phyloP scores from a whole-genome alignment of 2,888 invertebrate species.

The Trichacis sp. region DNA sequence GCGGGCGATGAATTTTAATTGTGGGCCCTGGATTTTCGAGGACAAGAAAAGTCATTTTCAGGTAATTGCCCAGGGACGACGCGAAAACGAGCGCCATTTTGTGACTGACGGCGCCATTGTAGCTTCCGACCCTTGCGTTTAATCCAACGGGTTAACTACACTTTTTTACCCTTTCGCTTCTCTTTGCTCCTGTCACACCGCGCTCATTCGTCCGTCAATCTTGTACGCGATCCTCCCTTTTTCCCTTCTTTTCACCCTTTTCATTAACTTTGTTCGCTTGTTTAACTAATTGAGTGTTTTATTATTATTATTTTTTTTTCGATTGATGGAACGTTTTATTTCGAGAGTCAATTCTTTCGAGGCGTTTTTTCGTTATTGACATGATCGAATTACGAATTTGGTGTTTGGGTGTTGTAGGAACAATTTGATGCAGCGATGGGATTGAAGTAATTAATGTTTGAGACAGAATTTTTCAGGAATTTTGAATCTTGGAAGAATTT shows the following conservation, averaged over 20 bases:
- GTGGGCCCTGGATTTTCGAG: background rate
- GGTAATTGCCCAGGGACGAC: background rate
- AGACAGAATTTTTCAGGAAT: too few relatives aligned
- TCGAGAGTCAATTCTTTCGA: too few relatives aligned
- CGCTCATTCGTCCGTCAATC: conserved; percentile 61
- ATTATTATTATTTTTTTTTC: too few relatives aligned
- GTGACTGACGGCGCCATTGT: conserved; percentile 57
- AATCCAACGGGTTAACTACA: conserved; percentile 49
- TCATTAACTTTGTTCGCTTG: background rate
- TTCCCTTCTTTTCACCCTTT: too few relatives aligned
- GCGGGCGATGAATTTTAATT: background rate
- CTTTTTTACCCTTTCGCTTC: conserved; percentile 50
- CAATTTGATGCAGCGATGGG: too few relatives aligned
- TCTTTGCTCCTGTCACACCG: conserved; percentile 62
- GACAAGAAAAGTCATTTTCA: background rate
- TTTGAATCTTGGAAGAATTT: too few relatives aligned
- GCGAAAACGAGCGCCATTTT: conserved; percentile 54
- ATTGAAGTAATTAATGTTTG: too few relatives aligned
- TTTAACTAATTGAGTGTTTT: too few relatives aligned
- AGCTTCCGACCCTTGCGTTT: conserved; percentile 53
- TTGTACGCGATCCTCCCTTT: background rate
- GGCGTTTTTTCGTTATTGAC: too few relatives aligned
- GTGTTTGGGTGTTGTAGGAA: too few relatives aligned
- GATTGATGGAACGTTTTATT: too few relatives aligned
- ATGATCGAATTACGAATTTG: too few relatives aligned